phyloP scores from a whole-genome alignment of 2,113 vertebrate species.

The Etia nguti region DNA sequence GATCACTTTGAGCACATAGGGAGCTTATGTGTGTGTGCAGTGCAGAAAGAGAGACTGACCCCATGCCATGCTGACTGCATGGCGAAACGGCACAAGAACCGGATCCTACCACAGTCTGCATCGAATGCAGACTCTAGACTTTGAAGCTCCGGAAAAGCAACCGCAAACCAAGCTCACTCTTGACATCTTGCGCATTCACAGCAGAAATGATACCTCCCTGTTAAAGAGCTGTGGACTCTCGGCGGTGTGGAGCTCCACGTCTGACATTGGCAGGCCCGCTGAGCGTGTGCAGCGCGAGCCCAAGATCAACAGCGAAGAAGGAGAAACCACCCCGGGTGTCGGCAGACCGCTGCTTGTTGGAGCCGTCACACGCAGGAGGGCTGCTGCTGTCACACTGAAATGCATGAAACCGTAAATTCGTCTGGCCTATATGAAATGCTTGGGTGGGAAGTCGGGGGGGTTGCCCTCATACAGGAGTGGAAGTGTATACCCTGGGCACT shows the following conservation, averaged over 20 bases:
- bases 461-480: conserved; percentile 10
- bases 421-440: conserved; percentile 4
- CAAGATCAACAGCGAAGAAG: conserved; percentile 58
- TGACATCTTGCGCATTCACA: neutral
- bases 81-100: neutral
- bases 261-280: conserved; percentile 28
- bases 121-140: neutral
- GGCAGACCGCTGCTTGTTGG: conserved; percentile 19
- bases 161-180: neutral
- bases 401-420: conserved; percentile 13
- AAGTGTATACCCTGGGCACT: conserved; percentile 37
- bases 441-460: neutral
- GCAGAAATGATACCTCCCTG: conserved; percentile 12
- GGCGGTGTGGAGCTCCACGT: conserved; percentile 14
- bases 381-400: conserved; percentile 34
- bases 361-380: conserved; percentile 22
- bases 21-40: conserved; percentile 27
- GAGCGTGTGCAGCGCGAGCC: conserved; percentile 12
- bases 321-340: conserved; percentile 42
- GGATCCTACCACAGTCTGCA: neutral
- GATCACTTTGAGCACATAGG: conserved; percentile 41
- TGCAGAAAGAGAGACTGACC: conserved; percentile 2
- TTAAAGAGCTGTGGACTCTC: conserved; percentile 4
- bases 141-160: conserved; percentile 12
- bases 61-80: neutral